These are phyloP conservation scores for Rhynchopsitta pachyrhyncha DNA, from an alignment of 2,113 vertebrate genomes.

Conservation along the genomic window DNA sequence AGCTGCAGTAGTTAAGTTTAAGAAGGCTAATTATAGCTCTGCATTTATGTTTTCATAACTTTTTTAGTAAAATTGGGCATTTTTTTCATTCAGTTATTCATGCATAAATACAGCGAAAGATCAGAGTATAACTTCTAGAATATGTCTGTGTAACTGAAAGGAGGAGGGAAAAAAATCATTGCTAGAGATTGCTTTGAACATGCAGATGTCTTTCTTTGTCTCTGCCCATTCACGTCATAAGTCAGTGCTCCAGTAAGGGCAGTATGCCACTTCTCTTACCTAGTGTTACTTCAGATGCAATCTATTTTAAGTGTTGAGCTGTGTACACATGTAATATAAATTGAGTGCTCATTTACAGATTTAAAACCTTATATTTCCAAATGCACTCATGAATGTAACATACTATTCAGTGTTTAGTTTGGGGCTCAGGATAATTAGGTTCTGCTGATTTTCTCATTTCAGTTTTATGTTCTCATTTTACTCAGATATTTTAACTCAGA, in stretches of 20 bases:
- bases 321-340: background rate
- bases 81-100: background rate
- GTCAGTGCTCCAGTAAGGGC: background rate
- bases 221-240: background rate
- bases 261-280: background rate
- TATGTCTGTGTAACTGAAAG: background rate
- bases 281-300: background rate
- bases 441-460: background rate
- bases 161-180: background rate
- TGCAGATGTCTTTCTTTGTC: background rate
- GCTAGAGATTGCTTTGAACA: background rate
- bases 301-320: background rate
- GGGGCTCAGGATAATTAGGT: background rate
- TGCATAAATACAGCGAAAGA: background rate
- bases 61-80: background rate
- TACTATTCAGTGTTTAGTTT: background rate
- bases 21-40: background rate
- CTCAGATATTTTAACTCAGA: background rate
- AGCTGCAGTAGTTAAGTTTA: background rate
- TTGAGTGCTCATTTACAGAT: background rate
- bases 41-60: background rate
- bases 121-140: background rate
- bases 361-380: background rate
- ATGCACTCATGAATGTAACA: background rate
- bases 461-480: background rate